Evolutionary conservation across 1,140 invertebrate species (phyloP).

Genomic region (Lerema accius): DNA sequence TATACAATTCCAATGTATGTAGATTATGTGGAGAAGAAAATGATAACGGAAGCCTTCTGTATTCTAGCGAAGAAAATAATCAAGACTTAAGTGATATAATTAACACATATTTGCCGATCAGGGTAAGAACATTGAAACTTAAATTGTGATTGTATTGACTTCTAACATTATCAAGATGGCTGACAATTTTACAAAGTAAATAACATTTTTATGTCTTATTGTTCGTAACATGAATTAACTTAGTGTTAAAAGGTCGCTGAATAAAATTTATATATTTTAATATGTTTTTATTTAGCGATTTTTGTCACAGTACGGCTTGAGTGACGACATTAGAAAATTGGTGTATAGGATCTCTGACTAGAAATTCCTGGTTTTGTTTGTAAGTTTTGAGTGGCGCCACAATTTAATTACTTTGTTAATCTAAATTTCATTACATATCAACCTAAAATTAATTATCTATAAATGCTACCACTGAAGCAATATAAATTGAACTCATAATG

Average conservation of each 20-base stretch:
- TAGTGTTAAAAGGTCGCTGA: neutral
- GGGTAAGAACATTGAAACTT: conserved; percentile 81
- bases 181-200: conserved; percentile 44
- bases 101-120: conserved; percentile 88
- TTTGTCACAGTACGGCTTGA: neutral
- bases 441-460: no score
- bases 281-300: neutral
- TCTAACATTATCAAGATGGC: conserved; percentile 69
- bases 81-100: conserved; percentile 85
- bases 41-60: conserved; percentile 86
- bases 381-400: conserved; percentile 2
- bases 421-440: no score
- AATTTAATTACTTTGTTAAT: neutral
- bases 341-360: neutral
- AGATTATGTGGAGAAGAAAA: conserved; percentile 89
- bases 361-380: neutral
- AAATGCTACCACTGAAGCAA: no score
- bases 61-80: conserved; percentile 82
- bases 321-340: neutral
- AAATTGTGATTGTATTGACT: conserved; percentile 86
- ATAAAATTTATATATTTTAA: neutral
- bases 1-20: conserved; percentile 88
- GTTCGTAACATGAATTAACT: conserved; percentile 22
- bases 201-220: conserved; percentile 67
- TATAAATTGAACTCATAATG: no score